Evolutionary conservation across 2,113 vertebrate genomes (phyloP), one percentile per base, ranked within the genome.

Genomic region (Colossoma macropomum): DNA sequence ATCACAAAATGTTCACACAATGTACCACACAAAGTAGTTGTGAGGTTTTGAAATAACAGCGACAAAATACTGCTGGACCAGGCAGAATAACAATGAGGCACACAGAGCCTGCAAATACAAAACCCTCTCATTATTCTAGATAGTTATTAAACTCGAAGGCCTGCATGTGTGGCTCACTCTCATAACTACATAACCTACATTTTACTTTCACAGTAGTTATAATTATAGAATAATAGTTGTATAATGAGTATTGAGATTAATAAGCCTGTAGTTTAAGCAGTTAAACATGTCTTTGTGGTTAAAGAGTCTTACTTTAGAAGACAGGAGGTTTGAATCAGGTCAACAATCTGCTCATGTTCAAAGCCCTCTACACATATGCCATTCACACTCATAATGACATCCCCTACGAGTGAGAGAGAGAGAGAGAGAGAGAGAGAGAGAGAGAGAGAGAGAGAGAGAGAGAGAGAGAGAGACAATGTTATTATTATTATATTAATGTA

Each of bases 321-420:
- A 80, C 94, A 95, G 85, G 95, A 92, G 0, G 93, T 91, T 84
- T 92, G 92, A 86, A 97, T 94, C 85, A 95, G 84, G 80, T 95
- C 91, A 34, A 95, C 95, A 1, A 96, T 93, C 56, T 96, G 92
- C 87, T 93, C 94, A 91, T 95, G 94, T 0, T 81, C 89, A n/a
- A 93, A 95, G 0, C 94, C 95, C 76, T 94, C 88, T 0, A 86
- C 92, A 87, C 2, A 92, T 2, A 94, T 68, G 0, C 94, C 93
- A 11, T 96, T 97, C 88, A 97, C 91, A 21, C 86, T 88, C 63
- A 90, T 38, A 52, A 97, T 92, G 89, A 96, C 92, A 52, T 96
- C 93, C n/a, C 95, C 96, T 97, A 86, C 13, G 13, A 60, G 75
- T 79, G 28, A 52, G 0, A 86, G 77, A 45, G 16, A 62, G n/a